phyloP scores from a whole-genome alignment of 2,113 vertebrate genomes.

The Varanus komodoensis region DNA sequence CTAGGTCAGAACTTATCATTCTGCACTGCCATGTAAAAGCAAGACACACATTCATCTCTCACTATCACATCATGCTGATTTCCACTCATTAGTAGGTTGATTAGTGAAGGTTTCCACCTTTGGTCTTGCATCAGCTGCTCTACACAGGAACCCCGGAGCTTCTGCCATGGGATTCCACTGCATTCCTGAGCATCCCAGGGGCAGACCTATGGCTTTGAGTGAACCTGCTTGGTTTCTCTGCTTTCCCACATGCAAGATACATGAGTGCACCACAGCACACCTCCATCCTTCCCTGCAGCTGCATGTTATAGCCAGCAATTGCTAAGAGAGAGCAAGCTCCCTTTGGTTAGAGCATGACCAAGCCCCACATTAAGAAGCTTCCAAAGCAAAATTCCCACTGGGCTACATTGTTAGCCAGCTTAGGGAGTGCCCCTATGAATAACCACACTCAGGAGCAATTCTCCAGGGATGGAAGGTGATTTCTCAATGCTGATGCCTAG shows the following conservation, averaged over 20 bases:
- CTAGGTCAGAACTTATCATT: background rate
- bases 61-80: background rate
- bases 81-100: no score
- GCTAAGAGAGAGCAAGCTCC: background rate
- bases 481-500: background rate
- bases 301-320: background rate
- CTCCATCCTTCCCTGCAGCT: background rate
- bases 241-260: background rate
- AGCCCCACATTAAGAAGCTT: background rate
- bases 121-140: background rate
- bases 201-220: background rate
- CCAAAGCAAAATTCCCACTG: background rate
- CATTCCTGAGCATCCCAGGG: background rate
- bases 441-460: background rate
- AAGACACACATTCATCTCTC: background rate
- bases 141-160: background rate
- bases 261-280: background rate
- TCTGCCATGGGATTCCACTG: background rate
- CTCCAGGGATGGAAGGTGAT: background rate
- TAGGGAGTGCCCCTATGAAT: background rate
- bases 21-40: background rate
- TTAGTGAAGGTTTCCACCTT: background rate
- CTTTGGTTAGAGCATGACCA: background rate
- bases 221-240: background rate
- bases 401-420: background rate